These are phyloP conservation scores for Sitta europaea DNA, from an alignment of 2,113 vertebrate species.

Conservation along the genomic window DNA sequence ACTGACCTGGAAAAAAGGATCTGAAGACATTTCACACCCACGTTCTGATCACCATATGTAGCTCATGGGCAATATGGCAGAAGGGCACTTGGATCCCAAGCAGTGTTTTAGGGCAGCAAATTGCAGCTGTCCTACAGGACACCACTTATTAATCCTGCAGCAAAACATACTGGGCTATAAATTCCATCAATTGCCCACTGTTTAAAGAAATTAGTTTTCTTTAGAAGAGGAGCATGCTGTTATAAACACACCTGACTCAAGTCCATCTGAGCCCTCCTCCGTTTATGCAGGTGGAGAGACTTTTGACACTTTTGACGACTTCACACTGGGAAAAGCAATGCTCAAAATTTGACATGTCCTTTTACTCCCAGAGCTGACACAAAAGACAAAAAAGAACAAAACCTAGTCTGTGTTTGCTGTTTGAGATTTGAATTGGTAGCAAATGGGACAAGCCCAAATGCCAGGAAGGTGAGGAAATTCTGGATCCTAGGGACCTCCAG, in stretches of 20 bases:
- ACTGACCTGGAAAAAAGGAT: not conserved
- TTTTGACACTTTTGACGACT: no score
- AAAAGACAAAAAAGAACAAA: not conserved
- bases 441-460: not conserved
- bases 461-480: not conserved
- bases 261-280: not conserved
- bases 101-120: not conserved
- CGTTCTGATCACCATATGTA: not conserved
- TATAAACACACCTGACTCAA: not conserved
- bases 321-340: not conserved
- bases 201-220: not conserved
- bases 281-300: not conserved
- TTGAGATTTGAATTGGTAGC: not conserved
- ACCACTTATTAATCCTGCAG: not conserved
- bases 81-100: not conserved
- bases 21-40: not conserved
- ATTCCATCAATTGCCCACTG: not conserved
- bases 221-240: not conserved
- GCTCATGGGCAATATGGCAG: not conserved
- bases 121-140: not conserved
- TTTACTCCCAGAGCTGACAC: not conserved
- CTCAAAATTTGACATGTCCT: not conserved
- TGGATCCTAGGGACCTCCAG: not conserved
- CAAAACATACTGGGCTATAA: not conserved
- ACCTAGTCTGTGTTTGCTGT: not conserved